Base-by-base conservation (phyloP, 2,888 invertebrate genomes). In the Dryococelus australis region DNA sequence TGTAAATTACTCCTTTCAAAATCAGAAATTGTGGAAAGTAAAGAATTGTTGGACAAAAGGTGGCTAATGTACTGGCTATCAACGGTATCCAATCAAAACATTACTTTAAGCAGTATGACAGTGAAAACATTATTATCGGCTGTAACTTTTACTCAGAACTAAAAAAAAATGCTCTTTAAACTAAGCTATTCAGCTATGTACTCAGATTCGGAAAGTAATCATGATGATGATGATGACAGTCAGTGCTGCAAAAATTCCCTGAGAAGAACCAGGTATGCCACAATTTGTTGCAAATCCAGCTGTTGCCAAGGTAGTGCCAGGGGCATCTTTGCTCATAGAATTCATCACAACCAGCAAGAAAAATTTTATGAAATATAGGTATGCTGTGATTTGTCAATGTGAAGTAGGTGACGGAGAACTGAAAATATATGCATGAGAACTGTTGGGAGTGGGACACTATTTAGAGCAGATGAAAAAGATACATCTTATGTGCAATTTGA, bases 401-500 rank as follows among this genome's bases (percentile, higher is more conserved):
- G 83, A 43, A 83, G 65, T 65, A 83, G 83, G 43, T 83, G 83
- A 83, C n/a, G 83, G 83, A 26, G 83, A 83, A 83, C 83, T 83
- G 83, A 80, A 80, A 80, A 28, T 28, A 80, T 80, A 16, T 80
- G 80, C 80, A 80, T 80, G 80, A 80, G 80, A 28, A 80, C 80
- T 80, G 80, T 83, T 28, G 83, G 43, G n/a, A 83, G 83, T 83
- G 83, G 83, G 4, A 83, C 8, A 83, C 83, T 83, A 28, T 83
- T 83, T 43, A 83, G 35, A 26, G 35, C 83, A n/a, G 83, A 83
- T 83, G 83, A 83, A 83, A 83, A 83, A 35, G n/a, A 83, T 65
- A 5, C n/a, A n/a, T n/a, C n/a, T 65, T 16, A 13, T 65, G 24
- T 65, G 65, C 65, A 65, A 65, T 65, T 65, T 65, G 65, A 65